phyloP scores from a whole-genome alignment of 2,888 invertebrate species.

The Drosophila kuntzei region DNA sequence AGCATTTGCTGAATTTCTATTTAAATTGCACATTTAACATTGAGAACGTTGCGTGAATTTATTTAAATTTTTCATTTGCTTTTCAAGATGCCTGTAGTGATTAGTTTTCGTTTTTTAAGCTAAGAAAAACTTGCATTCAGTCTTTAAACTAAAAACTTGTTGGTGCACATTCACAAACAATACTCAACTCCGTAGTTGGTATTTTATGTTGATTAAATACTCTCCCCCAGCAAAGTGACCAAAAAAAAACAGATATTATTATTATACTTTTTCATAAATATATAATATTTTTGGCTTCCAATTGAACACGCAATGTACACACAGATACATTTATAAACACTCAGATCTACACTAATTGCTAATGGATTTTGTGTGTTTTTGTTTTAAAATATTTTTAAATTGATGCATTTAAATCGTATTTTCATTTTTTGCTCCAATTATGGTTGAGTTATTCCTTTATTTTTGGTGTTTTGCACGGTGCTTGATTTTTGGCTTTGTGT shows the following conservation, averaged over 20 bases:
- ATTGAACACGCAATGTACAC: constrained; percentile 39
- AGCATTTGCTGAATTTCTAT: constrained; percentile 18
- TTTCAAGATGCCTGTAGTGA: neutral
- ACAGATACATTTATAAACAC: constrained; percentile 31
- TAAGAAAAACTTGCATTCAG: constrained; percentile 47
- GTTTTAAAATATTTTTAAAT: constrained; percentile 39
- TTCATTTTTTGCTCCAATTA: constrained; percentile 29
- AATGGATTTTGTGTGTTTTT: constrained; percentile 39
- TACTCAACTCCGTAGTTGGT: constrained; percentile 3
- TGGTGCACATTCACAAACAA: constrained; percentile 5
- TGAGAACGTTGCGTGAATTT: constrained; percentile 34
- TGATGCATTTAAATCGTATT: constrained; percentile 44
- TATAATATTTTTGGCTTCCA: constrained; percentile 34
- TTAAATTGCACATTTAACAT: constrained; percentile 55
- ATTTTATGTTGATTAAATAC: constrained; percentile 9
- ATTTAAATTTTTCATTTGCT: neutral
- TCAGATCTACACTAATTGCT: constrained; percentile 59
- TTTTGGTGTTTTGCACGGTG: constrained; percentile 62
- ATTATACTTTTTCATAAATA: constrained; percentile 27
- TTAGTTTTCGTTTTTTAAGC: constrained; percentile 14
- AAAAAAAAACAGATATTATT: neutral
- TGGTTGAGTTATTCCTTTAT: constrained; percentile 19
- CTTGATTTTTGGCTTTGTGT: constrained; percentile 71
- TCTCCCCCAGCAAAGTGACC: constrained; percentile 9
- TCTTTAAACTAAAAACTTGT: constrained; percentile 63